A percentile compares a stretch with the other conserved stretches of the same genome.
Evolutionary conservation across 92 coral and sea anemone genomes (phyloP).

Genomic region (Scolanthus callimorphus): DNA sequence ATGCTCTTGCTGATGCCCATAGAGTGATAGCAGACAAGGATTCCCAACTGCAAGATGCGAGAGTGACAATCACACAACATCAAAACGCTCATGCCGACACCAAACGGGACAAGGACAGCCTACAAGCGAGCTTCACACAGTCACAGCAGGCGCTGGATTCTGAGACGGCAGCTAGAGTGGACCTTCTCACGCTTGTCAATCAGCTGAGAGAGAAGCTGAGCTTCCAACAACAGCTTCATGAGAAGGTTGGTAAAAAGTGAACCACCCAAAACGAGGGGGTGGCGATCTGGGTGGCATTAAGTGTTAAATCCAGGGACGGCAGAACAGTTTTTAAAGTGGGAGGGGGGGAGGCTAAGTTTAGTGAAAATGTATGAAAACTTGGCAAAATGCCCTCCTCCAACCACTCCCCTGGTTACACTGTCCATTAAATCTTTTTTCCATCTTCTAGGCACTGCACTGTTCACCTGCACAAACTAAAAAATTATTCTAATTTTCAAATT

Average conservation of each 20-base stretch:
- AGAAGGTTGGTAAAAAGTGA: constrained; percentile 57
- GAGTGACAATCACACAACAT: constrained; percentile 93
- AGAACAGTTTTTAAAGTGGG: too few relatives aligned
- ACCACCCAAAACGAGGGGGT: too few relatives aligned
- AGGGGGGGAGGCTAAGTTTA: too few relatives aligned
- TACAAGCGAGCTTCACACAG: constrained; percentile 71
- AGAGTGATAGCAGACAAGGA: constrained; percentile 92
- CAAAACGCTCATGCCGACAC: constrained; percentile 96
- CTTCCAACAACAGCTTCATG: constrained; percentile 84
- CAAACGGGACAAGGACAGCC: constrained; percentile 77
- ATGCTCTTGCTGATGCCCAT: constrained; percentile 92
- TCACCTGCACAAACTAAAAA: background rate
- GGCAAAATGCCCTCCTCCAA: background rate
- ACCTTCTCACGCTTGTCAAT: constrained; percentile 74
- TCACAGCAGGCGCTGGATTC: constrained; percentile 88
- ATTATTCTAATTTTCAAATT: background rate
- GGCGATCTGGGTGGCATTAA: too few relatives aligned
- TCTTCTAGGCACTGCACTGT: too few relatives aligned
- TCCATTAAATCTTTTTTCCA: background rate
- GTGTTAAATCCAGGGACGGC: too few relatives aligned
- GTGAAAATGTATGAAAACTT: too few relatives aligned
- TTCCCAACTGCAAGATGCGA: constrained; percentile 78
- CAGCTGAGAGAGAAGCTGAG: constrained; percentile 83
- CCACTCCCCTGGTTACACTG: background rate
- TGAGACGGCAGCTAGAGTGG: constrained; percentile 76